Conservation (phyloP, 2,113 vertebrate species). For the Dissostichus mawsoni region DNA sequence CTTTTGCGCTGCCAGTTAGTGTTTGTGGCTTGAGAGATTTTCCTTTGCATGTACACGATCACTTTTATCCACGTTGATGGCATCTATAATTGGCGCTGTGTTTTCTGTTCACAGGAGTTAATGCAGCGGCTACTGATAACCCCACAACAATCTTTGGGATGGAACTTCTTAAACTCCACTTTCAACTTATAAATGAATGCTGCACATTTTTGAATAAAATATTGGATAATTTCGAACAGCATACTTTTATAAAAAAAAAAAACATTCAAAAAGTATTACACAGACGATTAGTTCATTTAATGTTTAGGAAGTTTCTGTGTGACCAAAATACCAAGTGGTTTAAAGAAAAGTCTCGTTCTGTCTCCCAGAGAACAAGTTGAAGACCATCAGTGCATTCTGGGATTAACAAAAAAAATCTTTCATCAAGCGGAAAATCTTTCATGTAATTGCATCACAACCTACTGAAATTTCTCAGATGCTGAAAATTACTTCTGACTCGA, state of each 20-base stretch:
- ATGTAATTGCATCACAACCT: conserved; percentile 62
- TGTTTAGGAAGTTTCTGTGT: conserved; percentile 21
- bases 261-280: conserved; percentile 12
- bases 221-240: neutral
- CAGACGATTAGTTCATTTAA: conserved; percentile 33
- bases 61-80: conserved; percentile 69
- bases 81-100: conserved; percentile 71
- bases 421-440: conserved; percentile 63
- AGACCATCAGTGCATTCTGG: conserved; percentile 9
- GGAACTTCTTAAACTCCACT: conserved; percentile 59
- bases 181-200: conserved; percentile 40
- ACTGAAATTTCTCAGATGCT: conserved; percentile 26
- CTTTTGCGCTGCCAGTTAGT: conserved; percentile 69
- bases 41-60: conserved; percentile 61
- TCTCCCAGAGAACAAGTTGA: neutral
- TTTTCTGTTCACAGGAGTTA: conserved; percentile 62
- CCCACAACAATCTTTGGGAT: conserved; percentile 51
- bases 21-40: conserved; percentile 72
- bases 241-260: neutral
- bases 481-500: conserved; percentile 46
- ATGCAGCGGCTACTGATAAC: conserved; percentile 54
- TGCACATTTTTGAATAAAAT: neutral
- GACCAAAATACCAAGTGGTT: conserved; percentile 22
- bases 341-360: neutral
- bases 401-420: conserved; percentile 28